Percentiles rank a stretch among this genome's conserved stretches.
phyloP scores from a whole-genome alignment of 2,113 vertebrate genomes.

The Paedocypris sp. region DNA sequence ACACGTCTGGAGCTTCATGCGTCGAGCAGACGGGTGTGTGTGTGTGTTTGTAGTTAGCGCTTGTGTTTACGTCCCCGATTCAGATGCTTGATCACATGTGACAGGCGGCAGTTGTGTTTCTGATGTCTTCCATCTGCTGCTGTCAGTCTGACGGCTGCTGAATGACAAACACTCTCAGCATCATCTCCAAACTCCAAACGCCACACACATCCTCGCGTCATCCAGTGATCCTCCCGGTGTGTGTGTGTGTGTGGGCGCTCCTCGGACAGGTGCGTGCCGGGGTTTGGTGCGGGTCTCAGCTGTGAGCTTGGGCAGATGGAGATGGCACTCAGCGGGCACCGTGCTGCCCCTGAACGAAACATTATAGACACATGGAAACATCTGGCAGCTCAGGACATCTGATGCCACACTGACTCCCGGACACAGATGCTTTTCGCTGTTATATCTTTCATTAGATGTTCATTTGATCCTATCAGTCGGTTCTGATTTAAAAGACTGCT shows the following conservation, averaged over 20 bases:
- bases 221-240: too few species aligned
- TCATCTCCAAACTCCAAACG: too few species aligned
- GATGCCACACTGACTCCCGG: neutral
- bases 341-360: conserved; percentile 32
- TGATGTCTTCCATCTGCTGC: conserved; percentile 37
- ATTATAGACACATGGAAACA: conserved; percentile 40
- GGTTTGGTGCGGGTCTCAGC: conserved; percentile 22
- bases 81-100: conserved; percentile 28
- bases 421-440: neutral
- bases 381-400: conserved; percentile 34
- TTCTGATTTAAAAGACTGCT: neutral
- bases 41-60: conserved; percentile 1
- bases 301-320: conserved; percentile 35
- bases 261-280: neutral
- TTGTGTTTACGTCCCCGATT: neutral
- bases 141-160: conserved; percentile 24
- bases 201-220: too few species aligned
- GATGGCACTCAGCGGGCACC: conserved; percentile 29
- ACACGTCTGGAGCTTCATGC: too few species aligned
- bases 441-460: neutral
- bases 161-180: conserved; percentile 11
- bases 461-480: neutral
- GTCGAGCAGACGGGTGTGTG: neutral
- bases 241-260: neutral
- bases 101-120: conserved; percentile 30